phyloP scores from a whole-genome alignment of 2,113 vertebrate genomes.

The Buteo buteo region DNA sequence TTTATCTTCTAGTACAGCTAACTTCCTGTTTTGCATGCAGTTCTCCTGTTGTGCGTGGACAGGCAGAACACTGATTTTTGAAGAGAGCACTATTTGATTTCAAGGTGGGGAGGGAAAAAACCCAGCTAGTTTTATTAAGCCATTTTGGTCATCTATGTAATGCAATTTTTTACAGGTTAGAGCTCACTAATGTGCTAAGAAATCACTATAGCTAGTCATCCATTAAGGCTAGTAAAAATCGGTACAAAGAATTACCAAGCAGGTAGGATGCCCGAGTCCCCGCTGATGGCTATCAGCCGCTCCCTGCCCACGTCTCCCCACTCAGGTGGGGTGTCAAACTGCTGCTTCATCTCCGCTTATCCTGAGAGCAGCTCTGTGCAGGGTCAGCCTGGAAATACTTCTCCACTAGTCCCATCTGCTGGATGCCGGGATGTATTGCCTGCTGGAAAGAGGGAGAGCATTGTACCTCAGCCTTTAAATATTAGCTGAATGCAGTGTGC shows the following conservation, averaged over 20 bases:
- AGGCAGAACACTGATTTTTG: background rate
- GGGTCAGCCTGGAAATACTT: conserved; percentile 56
- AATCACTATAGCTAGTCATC: background rate
- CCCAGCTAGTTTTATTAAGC: background rate
- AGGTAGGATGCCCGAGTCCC: background rate
- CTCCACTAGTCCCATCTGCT: conserved; percentile 76
- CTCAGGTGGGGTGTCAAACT: background rate
- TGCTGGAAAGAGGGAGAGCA: background rate
- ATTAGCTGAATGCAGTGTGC: background rate
- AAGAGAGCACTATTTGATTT: background rate
- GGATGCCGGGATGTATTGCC: conserved; percentile 51
- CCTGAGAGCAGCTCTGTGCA: background rate
- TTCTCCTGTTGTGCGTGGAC: background rate
- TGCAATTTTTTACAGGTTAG: background rate
- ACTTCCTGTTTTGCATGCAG: background rate
- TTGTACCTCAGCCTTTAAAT: background rate
- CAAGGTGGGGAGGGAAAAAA: background rate
- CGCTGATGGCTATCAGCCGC: rapidly evolving
- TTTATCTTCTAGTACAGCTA: background rate
- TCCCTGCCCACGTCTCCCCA: background rate
- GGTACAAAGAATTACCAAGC: background rate
- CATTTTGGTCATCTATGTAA: background rate
- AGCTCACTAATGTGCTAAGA: conserved; percentile 1
- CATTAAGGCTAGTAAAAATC: background rate
- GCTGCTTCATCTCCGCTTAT: background rate